Conservation (phyloP, 2,797 vertebrate species). For the Gambelia wislizenii region DNA sequence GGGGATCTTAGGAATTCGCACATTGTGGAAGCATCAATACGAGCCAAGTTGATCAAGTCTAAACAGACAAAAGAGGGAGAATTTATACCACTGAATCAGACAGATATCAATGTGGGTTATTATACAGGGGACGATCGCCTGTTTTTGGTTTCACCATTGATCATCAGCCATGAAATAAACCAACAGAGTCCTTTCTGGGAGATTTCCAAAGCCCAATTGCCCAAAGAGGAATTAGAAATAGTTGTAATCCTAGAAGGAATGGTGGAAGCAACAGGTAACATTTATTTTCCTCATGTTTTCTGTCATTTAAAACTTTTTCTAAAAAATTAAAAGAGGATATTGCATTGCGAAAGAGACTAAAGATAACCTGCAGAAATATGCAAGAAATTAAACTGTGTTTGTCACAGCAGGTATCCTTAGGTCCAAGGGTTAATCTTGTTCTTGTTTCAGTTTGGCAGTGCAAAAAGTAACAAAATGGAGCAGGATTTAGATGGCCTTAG, state of each 20-base stretch:
- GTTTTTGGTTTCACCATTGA: conserved; percentile 97
- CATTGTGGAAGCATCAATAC: conserved; percentile 98
- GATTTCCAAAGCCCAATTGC: conserved; percentile 91
- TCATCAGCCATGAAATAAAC: conserved; percentile 99
- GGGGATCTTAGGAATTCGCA: conserved; percentile 98
- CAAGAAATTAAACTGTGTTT: not conserved
- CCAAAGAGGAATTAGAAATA: conserved; percentile 95
- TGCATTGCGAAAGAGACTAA: conserved; percentile 15
- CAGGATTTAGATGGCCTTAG: not conserved
- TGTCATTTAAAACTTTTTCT: conserved; percentile 64
- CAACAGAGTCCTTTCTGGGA: conserved; percentile 99
- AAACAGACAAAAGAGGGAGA: conserved; percentile 99
- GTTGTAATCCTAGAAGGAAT: conserved; percentile 99
- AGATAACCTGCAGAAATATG: not conserved
- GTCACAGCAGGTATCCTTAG: not conserved
- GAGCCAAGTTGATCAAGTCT: conserved; percentile 98
- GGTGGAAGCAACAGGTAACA: conserved; percentile 99
- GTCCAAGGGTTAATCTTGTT: not conserved
- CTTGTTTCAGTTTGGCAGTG: not conserved
- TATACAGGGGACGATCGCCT: conserved; percentile 97
- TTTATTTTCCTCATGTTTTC: conserved; percentile 53
- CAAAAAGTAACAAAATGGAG: not conserved
- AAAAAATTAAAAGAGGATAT: conserved; percentile 58
- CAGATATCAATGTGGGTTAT: conserved; percentile 99
- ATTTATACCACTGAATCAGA: conserved; percentile 99